Evolutionary conservation across 2,797 vertebrate species (phyloP).

Genomic region (Erethizon dorsatum): DNA sequence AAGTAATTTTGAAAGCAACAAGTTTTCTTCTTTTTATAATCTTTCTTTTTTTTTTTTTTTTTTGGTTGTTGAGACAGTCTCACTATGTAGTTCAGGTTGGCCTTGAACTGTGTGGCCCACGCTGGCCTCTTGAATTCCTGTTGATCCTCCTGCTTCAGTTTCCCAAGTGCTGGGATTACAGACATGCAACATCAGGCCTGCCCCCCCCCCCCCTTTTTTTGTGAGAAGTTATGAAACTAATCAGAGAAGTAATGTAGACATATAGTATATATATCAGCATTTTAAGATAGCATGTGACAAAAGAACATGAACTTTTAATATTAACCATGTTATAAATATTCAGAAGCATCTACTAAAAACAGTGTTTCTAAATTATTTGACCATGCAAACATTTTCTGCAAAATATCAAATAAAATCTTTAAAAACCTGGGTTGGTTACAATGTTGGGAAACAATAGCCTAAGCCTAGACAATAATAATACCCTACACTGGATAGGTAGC

Average conservation of each 20-base stretch:
- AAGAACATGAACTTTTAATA: background rate
- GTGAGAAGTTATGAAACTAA: background rate
- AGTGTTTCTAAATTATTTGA: background rate
- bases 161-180: background rate
- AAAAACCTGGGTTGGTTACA: background rate
- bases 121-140: background rate
- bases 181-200: background rate
- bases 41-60: background rate
- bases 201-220: background rate
- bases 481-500: background rate
- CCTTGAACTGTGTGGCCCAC: background rate
- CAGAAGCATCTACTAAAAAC: background rate
- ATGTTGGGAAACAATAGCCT: background rate
- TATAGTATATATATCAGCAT: background rate
- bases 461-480: background rate
- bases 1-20: conserved; percentile 34
- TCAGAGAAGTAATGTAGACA: background rate
- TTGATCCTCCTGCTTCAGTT: background rate
- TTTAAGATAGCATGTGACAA: conserved; percentile 1
- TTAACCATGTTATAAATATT: background rate
- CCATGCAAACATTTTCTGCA: background rate
- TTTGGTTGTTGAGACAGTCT: background rate
- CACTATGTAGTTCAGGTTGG: background rate
- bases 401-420: background rate
- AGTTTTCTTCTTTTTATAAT: background rate